Conservation (phyloP, 2,797 vertebrate genomes). For the Pipistrellus pygmaeus region DNA sequence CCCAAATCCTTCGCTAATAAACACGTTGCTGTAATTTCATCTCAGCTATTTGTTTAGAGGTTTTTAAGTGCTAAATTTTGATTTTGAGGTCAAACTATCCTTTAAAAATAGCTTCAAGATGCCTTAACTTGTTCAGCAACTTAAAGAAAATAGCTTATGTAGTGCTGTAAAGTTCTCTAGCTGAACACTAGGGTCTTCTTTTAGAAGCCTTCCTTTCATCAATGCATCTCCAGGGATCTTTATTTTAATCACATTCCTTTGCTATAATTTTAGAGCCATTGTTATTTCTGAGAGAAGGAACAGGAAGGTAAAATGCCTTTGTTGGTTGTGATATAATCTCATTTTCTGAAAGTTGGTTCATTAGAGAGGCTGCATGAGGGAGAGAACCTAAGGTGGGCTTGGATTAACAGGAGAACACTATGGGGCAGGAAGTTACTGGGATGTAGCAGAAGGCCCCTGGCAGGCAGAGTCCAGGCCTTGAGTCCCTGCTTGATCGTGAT, state of each 20-base stretch:
- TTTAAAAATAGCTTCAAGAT: conserved; percentile 65
- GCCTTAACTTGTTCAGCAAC: background rate
- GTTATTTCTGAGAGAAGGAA: background rate
- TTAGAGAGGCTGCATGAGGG: background rate
- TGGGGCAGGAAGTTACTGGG: background rate
- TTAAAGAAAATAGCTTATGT: background rate
- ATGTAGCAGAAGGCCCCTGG: background rate
- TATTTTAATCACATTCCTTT: background rate
- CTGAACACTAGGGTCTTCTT: background rate
- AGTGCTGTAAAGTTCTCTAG: background rate
- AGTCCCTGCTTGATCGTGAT: background rate
- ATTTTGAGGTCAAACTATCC: conserved; percentile 31
- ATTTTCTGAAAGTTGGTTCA: background rate
- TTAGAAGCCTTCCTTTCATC: background rate
- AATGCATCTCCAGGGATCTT: background rate
- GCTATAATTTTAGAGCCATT: background rate
- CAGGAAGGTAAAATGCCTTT: background rate
- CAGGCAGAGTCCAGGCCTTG: background rate
- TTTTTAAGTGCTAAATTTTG: conserved; percentile 63
- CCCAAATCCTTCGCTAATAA: background rate
- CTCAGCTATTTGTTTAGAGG: conserved; percentile 64
- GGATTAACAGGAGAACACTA: background rate
- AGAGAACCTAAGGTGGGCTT: background rate
- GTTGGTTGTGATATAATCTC: background rate
- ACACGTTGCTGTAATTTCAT: conserved; percentile 42